Evolutionary conservation across 64 coral and sea anemone species (phyloP).

Genomic region (Montipora capricornis): DNA sequence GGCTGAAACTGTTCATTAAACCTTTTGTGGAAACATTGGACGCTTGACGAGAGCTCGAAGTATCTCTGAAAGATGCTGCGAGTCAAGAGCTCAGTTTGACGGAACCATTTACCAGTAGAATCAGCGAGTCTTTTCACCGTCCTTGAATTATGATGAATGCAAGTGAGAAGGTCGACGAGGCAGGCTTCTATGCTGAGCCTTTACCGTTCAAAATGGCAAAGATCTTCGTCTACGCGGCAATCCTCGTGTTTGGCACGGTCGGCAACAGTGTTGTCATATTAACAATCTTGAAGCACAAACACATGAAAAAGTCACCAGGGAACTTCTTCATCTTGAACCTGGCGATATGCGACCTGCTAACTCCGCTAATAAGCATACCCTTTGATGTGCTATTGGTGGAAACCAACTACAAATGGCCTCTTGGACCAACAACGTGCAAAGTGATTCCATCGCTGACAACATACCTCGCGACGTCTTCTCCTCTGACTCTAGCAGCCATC

Average conservation of each 20-base stretch:
- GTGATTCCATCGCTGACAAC: conserved; percentile 40
- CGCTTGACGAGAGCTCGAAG: too few species aligned
- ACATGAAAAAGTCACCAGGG: conserved; percentile 26
- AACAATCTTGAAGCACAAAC: conserved; percentile 24
- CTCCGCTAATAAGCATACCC: conserved; percentile 64
- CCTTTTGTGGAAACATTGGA: too few species aligned
- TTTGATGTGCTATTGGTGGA: conserved; percentile 46
- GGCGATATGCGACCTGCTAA: conserved; percentile 56
- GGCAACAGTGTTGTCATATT: conserved; percentile 51
- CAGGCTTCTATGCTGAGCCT: conserved; percentile 11
- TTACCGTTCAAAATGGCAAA: conserved; percentile 42
- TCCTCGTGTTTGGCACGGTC: conserved; percentile 11
- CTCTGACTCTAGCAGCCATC: conserved; percentile 55
- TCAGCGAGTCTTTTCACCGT: background rate
- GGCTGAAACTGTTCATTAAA: too few species aligned
- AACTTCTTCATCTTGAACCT: conserved; percentile 63
- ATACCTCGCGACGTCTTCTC: conserved; percentile 34
- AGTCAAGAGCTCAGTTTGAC: background rate
- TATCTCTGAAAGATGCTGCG: background rate
- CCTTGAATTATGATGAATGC: background rate
- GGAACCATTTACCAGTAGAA: background rate
- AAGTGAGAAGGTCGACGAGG: background rate
- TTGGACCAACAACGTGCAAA: conserved; percentile 48
- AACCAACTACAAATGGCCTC: background rate
- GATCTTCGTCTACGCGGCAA: conserved; percentile 32